Percentiles rank a stretch among this genome's conserved stretches.
Conservation (phyloP, 2,888 invertebrate species). For the Chironomus riparius region DNA sequence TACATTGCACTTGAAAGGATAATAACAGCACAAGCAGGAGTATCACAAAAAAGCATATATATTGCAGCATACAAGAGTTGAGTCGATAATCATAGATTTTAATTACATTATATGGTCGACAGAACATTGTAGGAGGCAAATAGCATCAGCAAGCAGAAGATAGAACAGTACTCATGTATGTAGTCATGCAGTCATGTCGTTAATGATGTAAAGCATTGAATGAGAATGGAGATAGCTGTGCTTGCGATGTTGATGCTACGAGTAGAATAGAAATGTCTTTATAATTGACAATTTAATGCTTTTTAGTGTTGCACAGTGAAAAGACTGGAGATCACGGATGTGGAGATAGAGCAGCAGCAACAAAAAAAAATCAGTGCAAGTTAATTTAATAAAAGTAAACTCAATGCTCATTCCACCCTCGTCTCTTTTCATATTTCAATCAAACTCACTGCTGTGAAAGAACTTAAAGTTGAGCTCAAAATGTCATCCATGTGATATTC, state of each 20-base stretch:
- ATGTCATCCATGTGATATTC: no score
- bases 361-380: background rate
- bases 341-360: background rate
- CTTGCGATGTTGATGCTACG: background rate
- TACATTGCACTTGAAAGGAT: background rate
- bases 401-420: no score
- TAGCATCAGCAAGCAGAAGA: background rate
- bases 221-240: background rate
- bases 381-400: no score
- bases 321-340: background rate
- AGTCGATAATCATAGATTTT: conserved; percentile 23
- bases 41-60: no score
- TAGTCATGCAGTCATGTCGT: background rate
- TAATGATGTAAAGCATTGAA: background rate
- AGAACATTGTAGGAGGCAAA: background rate
- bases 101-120: conserved; percentile 1
- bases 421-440: no score
- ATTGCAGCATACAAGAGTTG: no score
- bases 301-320: background rate
- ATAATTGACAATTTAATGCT: background rate
- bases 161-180: background rate
- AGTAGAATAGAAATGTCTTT: background rate
- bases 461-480: no score
- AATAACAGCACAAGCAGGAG: background rate
- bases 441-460: no score